Percentiles rank a stretch among this genome's conserved stretches.
phyloP scores from a whole-genome alignment of 64 coral and sea anemone genomes.

The Orbicella faveolata region DNA sequence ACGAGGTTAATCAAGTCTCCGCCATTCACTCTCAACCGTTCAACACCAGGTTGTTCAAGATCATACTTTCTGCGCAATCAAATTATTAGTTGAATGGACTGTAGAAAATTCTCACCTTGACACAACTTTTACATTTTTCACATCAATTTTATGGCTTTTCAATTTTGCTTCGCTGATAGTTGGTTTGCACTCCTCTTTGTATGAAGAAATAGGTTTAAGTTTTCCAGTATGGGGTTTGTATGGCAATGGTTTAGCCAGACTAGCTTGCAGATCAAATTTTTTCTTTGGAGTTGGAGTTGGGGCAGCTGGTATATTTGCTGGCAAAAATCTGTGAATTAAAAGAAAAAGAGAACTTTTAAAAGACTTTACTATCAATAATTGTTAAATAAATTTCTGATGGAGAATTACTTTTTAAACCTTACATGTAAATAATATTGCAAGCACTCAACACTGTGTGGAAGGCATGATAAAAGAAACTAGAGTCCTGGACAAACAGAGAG shows the following conservation, averaged over 20 bases:
- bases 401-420: no score
- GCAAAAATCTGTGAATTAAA: conserved; percentile 9
- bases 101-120: conserved; percentile 49
- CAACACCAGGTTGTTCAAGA: no score
- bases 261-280: conserved; percentile 94
- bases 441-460: no score
- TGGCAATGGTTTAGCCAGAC: conserved; percentile 76
- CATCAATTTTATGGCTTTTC: conserved; percentile 48
- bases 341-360: background rate
- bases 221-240: conserved; percentile 96
- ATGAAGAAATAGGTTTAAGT: conserved; percentile 60
- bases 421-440: no score
- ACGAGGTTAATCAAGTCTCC: no score
- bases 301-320: background rate
- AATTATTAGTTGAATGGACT: no score
- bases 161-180: conserved; percentile 44
- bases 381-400: background rate
- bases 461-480: no score
- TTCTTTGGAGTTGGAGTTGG: conserved; percentile 60
- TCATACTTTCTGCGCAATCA: no score
- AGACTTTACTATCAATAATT: background rate
- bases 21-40: no score
- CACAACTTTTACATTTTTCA: conserved; percentile 78
- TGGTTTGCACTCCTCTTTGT: conserved; percentile 36
- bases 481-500: no score